phyloP scores from a whole-genome alignment of 2,113 vertebrate genomes.

The Actenoides lindsayi region DNA sequence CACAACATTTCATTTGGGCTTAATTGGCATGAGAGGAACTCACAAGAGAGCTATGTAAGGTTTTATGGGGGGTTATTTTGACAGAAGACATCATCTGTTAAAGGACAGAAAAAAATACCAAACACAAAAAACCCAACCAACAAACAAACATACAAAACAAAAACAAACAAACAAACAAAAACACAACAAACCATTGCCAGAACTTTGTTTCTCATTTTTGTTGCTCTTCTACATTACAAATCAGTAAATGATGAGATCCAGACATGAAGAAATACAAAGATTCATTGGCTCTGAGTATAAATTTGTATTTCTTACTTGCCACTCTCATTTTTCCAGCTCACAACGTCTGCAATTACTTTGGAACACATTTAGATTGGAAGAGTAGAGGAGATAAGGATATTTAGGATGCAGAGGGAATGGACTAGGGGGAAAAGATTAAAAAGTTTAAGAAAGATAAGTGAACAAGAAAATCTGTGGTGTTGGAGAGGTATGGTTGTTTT shows the following conservation, averaged over 20 bases:
- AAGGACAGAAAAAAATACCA: not conserved
- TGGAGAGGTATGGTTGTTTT: not conserved
- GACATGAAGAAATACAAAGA: not conserved
- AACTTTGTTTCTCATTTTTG: not conserved
- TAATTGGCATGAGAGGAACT: not conserved
- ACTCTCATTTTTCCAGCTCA: not conserved
- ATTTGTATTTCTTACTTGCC: not conserved
- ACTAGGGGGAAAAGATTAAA: not conserved
- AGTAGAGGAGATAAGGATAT: not conserved
- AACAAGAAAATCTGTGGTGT: not conserved
- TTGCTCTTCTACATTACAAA: not conserved
- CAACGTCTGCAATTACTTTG: not conserved
- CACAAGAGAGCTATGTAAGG: not conserved
- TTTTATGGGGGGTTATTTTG: not conserved
- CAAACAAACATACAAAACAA: no score
- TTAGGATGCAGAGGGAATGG: not conserved
- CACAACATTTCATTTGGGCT: constrained; percentile 3
- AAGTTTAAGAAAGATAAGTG: not conserved
- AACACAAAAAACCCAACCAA: not conserved
- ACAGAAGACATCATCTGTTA: constrained; percentile 4
- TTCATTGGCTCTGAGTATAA: not conserved
- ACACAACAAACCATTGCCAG: not conserved
- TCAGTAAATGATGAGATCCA: constrained; percentile 8
- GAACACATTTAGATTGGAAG: not conserved
- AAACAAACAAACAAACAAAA: no score